A percentile compares a stretch with the other conserved stretches of the same genome.
phyloP scores from a whole-genome alignment of 2,113 vertebrate species.

The Atrichornis clamosus region DNA sequence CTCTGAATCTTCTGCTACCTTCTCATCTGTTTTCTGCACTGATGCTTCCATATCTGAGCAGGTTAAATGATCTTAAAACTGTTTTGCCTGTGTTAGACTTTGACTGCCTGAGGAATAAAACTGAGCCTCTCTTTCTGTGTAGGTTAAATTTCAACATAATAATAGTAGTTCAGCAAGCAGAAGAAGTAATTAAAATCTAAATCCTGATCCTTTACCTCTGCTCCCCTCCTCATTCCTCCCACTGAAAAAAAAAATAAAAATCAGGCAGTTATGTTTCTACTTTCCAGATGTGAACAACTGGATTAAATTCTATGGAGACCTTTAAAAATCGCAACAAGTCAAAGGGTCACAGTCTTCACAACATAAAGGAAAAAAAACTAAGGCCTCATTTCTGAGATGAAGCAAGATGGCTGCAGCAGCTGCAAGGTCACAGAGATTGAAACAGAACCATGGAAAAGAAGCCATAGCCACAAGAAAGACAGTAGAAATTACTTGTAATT shows the following conservation, averaged over 20 bases:
- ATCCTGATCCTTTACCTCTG: not conserved
- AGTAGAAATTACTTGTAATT: not conserved
- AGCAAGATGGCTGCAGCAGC: conserved; percentile 19
- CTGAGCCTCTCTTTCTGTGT: not conserved
- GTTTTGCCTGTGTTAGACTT: not conserved
- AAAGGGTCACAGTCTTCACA: conserved; percentile 28
- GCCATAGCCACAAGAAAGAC: not conserved
- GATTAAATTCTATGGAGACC: conserved; percentile 22
- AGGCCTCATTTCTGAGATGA: not conserved
- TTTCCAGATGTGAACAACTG: conserved; percentile 44
- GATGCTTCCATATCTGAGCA: not conserved
- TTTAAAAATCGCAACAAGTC: conserved; percentile 24
- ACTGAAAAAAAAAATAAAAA: not conserved
- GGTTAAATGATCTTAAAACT: not conserved
- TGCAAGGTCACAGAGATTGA: conserved; percentile 30
- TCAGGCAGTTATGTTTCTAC: not conserved
- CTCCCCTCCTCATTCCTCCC: not conserved
- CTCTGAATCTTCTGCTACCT: not conserved
- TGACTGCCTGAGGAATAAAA: not conserved
- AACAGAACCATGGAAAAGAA: conserved; percentile 19
- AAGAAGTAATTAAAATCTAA: not conserved
- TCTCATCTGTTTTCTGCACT: not conserved
- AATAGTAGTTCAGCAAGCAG: not conserved
- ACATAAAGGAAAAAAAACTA: not conserved
- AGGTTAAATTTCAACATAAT: not conserved